Conservation (phyloP, 2,888 invertebrate species). For the Macrophya annulata region DNA sequence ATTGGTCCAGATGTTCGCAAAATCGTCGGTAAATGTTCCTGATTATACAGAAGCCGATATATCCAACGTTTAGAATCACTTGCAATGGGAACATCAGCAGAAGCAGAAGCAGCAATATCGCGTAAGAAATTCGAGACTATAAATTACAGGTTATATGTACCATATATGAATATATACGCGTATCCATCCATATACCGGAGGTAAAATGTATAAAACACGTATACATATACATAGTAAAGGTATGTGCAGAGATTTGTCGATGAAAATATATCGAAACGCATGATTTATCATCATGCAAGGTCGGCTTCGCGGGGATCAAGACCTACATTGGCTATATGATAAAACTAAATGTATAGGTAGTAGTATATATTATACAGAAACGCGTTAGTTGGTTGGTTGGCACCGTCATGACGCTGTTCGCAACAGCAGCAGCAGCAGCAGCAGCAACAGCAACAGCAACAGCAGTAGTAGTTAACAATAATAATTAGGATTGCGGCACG, state of each 20-base stretch:
- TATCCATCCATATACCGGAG: background rate
- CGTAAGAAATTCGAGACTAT: conserved; percentile 36
- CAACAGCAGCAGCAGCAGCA: background rate
- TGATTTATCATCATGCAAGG: background rate
- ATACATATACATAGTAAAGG: background rate
- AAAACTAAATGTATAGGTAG: background rate
- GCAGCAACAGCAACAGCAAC: background rate
- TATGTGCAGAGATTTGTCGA: background rate
- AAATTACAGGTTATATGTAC: conserved; percentile 48
- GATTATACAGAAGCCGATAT: conserved; percentile 74
- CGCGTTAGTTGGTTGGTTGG: background rate
- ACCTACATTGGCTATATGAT: background rate
- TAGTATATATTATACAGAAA: background rate
- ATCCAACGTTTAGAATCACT: conserved; percentile 57
- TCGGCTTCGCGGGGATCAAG: conserved; percentile 6
- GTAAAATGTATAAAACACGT: background rate
- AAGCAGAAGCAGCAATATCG: background rate
- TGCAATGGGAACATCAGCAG: background rate
- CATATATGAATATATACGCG: background rate
- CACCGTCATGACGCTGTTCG: conserved; percentile 24
- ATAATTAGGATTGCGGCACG: conserved; percentile 76
- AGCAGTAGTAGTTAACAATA: conserved; percentile 68
- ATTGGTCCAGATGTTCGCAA: conserved; percentile 76
- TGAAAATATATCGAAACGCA: background rate
- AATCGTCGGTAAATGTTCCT: conserved; percentile 75